Evolutionary conservation across 23 tunicate species (phyloP), one percentile per base, ranked within the genome.

Genomic region (Styela clava): DNA sequence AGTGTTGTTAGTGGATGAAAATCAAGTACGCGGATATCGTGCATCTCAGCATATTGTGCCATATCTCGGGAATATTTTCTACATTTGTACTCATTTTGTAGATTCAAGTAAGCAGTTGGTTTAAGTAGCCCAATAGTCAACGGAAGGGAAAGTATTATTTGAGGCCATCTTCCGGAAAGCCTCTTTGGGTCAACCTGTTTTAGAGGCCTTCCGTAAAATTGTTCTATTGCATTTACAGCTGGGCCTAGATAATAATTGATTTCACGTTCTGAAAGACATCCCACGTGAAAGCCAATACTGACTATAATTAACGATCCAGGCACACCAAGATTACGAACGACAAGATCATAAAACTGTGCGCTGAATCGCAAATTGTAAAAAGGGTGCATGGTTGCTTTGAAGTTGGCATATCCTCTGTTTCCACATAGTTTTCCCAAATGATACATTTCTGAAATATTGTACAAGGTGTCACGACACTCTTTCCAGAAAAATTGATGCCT

Each of bases 281-380:
- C 24, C 81, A 76, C 44, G 31, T 76, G 81, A 56, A 35, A 76
- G 12, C 81, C 81, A 16, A 78, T 69, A 62, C 89, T 79, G 2
- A 85, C 36, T 22, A 85, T 78, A 34, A 85, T 79, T 22, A 85
- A 37, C 0, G 84, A 69, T 0, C 89, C 89, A 24, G 24, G 72
- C 32, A 61, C 68, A 33, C 80, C 80, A 12, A 83, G 24, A 2
- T 61, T 24, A 32, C 86, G 32, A 35, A 51, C 34, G 0, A 74
- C 73, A 3, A 83, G 34, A 24, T 74, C 24, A 20, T 74, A 62
- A 73, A 83, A 83, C 35, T 83, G 74, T 0, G 23, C 32, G 32
- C 63, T 61, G 37, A 83, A 83, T 0, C 62, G 33, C 21, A 61
- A 12, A 62, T 62, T 83, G 72, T 83, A 83, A 52, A 52, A 83